A percentile compares a stretch with the other conserved stretches of the same genome.
These are phyloP conservation scores for Halcyon malimbica DNA, from an alignment of 2,113 vertebrate genomes.

Conservation along the genomic window DNA sequence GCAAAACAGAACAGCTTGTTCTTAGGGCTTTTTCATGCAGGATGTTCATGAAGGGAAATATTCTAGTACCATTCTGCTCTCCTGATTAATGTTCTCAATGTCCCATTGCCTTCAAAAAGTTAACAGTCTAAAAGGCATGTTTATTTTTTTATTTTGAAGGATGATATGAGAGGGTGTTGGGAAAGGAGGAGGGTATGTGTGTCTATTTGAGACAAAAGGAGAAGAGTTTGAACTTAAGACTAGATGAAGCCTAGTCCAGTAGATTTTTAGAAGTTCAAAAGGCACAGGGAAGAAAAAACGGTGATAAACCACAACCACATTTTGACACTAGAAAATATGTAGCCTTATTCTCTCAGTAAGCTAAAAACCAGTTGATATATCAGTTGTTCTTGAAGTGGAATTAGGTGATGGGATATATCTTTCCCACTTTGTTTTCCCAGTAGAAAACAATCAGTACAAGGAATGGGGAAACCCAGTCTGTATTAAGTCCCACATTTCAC, in stretches of 20 bases:
- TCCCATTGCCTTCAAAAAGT: background rate
- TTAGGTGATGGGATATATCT: background rate
- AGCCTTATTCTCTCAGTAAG: background rate
- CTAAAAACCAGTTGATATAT: background rate
- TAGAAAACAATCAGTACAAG: background rate
- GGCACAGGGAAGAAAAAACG: background rate
- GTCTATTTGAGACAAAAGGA: background rate
- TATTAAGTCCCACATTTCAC: background rate
- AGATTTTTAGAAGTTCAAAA: background rate
- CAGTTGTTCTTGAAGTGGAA: background rate
- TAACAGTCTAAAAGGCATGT: background rate
- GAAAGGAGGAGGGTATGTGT: background rate
- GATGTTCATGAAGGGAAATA: background rate
- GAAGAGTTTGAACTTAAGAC: background rate
- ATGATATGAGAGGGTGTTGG: background rate
- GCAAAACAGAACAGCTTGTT: background rate
- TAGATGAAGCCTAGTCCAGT: background rate
- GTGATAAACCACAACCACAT: background rate
- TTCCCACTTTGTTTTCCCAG: background rate
- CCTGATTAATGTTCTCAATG: background rate
- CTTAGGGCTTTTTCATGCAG: background rate
- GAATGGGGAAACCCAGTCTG: background rate
- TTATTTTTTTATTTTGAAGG: background rate
- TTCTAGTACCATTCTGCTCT: background rate
- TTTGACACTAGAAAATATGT: background rate